Evolutionary conservation across 2,888 invertebrate species (phyloP).

Genomic region (Aspidiotus destructor): DNA sequence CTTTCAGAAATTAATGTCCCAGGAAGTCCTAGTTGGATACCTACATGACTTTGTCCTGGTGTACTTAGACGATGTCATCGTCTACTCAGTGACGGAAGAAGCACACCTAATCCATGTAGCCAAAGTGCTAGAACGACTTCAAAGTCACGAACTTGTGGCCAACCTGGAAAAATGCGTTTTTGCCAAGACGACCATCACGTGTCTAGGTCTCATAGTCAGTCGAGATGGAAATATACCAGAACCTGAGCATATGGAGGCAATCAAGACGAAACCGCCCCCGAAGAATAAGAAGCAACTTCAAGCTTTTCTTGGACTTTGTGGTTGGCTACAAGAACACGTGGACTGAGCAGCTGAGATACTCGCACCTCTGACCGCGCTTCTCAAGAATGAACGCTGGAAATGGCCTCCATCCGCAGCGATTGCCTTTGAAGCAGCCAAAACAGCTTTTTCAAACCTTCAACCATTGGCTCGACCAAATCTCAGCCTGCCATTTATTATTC

Average conservation of each 20-base stretch:
- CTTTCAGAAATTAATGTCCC: conserved; percentile 31
- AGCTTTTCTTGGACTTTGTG: conserved; percentile 11
- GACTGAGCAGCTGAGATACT: not conserved
- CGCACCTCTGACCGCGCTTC: not conserved
- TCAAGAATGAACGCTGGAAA: conserved; percentile 12
- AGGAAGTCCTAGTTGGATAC: conserved; percentile 23
- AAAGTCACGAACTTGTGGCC: not conserved
- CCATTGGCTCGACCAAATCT: conserved; percentile 5
- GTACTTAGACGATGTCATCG: conserved; percentile 31
- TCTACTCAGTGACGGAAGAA: not conserved
- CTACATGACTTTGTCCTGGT: conserved; percentile 15
- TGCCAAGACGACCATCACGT: not conserved
- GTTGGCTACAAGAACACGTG: conserved; percentile 6
- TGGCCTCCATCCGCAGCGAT: not conserved
- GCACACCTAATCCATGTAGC: conserved; percentile 15
- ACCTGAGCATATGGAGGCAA: not conserved
- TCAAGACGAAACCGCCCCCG: not conserved
- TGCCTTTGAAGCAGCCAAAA: not conserved
- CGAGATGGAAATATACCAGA: not conserved
- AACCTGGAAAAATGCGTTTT: conserved; percentile 6
- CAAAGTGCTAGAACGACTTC: conserved; percentile 26
- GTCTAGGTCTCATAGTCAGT: not conserved
- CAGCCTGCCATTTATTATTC: not conserved
- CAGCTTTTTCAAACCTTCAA: not conserved
- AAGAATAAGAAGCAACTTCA: not conserved